A percentile compares a stretch with the other conserved stretches of the same genome.
phyloP scores from a whole-genome alignment of 1,140 invertebrate species.

The Drosophila nebulosa region DNA sequence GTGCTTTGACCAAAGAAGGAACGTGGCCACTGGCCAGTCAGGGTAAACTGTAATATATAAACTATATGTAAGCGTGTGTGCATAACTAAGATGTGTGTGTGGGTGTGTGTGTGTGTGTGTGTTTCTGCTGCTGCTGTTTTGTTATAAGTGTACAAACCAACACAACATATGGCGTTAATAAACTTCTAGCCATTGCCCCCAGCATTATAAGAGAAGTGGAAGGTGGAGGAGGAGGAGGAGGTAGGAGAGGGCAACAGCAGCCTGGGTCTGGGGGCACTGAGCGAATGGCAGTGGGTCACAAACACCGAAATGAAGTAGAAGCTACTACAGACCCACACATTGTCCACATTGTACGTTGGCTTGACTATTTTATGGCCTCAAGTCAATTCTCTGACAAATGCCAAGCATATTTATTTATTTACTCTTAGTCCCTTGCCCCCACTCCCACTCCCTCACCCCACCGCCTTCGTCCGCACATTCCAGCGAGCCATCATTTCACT shows the following conservation, averaged over 20 bases:
- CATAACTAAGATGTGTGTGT: constrained; percentile 23
- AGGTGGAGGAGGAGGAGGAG: too few species aligned
- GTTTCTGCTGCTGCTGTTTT: constrained; percentile 40
- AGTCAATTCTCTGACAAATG: constrained; percentile 78
- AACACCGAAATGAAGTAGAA: constrained; percentile 11
- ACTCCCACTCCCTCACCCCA: not conserved
- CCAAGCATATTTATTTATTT: constrained; percentile 79
- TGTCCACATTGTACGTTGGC: constrained; percentile 52
- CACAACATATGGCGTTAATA: constrained; percentile 72
- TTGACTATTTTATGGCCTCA: constrained; percentile 72
- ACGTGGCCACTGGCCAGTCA: constrained; percentile 54
- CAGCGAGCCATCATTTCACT: constrained; percentile 23
- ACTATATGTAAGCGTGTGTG: constrained; percentile 13
- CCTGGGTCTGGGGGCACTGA: too few species aligned
- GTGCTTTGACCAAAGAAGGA: constrained; percentile 34
- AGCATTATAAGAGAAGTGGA: constrained; percentile 3
- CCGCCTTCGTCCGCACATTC: not conserved
- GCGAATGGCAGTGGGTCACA: constrained; percentile 7
- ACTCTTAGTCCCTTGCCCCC: constrained; percentile 45
- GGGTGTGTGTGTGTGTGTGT: constrained; percentile 40
- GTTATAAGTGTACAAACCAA: constrained; percentile 62
- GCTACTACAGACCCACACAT: constrained; percentile 2
- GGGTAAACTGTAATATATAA: constrained; percentile 7
- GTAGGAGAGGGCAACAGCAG: not conserved
- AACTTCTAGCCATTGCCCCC: constrained; percentile 56